Evolutionary conservation across 1,140 invertebrate genomes (phyloP).

Genomic region (Tetraneura akinire): DNA sequence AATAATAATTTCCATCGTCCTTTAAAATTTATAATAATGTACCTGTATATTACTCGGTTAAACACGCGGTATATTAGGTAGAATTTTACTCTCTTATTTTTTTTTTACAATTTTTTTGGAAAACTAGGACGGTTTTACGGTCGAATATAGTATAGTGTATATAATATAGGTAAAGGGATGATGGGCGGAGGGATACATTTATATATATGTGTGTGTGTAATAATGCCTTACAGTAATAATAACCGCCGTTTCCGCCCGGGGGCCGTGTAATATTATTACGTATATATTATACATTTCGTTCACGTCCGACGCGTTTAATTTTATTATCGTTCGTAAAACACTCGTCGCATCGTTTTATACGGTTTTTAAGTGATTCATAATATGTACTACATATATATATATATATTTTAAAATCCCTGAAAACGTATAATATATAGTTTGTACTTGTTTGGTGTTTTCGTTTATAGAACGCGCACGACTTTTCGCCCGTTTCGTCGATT

Average conservation of each 20-base stretch:
- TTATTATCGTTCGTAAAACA: conserved; percentile 34
- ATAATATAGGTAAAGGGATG: not conserved
- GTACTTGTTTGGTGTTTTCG: not conserved
- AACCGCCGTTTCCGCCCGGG: no score
- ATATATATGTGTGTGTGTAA: no score
- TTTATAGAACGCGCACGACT: not conserved
- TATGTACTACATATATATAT: not conserved
- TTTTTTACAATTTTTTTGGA: no score
- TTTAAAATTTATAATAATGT: no score
- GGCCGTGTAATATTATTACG: not conserved
- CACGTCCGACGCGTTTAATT: conserved; percentile 45
- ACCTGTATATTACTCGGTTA: no score
- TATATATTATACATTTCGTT: conserved; percentile 34
- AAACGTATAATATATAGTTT: conserved; percentile 15
- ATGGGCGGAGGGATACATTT: not conserved
- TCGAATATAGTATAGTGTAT: not conserved
- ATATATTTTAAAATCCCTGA: no score
- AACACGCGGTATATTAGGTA: not conserved
- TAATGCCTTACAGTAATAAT: no score
- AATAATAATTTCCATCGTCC: no score
- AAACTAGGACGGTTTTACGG: not conserved
- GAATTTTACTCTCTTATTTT: no score
- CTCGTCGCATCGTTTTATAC: conserved; percentile 36
- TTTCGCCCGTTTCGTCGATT: not conserved
- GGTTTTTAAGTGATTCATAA: conserved; percentile 40